Base-by-base conservation (phyloP, 2,797 vertebrate genomes). In the Crax fasciolata region DNA sequence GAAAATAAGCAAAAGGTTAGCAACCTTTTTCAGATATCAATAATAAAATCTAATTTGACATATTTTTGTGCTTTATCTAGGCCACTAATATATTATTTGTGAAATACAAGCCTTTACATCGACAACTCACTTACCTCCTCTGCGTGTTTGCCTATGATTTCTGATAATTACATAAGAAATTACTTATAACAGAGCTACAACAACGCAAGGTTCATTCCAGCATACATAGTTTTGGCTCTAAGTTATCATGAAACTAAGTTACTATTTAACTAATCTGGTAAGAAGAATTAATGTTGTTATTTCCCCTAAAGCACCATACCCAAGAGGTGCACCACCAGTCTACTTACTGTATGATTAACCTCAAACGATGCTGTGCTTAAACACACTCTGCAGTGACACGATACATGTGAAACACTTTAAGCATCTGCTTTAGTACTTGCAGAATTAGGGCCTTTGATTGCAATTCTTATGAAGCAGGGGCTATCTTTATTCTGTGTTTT, bases 401-500 rank as follows among this genome's bases (percentile, higher is more conserved):
- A 19, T 49, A 27, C 30, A 9, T 0, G 5, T 41, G 70, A 94
- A 74, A 54, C 20, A 83, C 67, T 25, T 70, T 38, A 76, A 86
- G 62, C 43, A 78, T 48, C 68, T 72, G 28, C 23, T 86, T 79
- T 43, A 87, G 44, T 67, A n/a, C 75, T 55, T 71, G 46, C 91
- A 84, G 57, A 90, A 89, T 84, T 67, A 62, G 43, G 28, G 77
- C 49, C 81, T 94, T 90, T 82, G 91, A 95, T 13, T 94, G 54
- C 30, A 88, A 79, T 79, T 90, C 77, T 84, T 55, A 49, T 0
- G 2, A 67, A 93, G 83, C 49, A 90, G 61, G 81, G 71, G 30
- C 71, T 87, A 73, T 39, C 91, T 93, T 89, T 90, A 87, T 68
- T 92, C 75, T 84, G 68, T 30, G 16, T 91, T 92, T 58, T 88